Evolutionary conservation across 64 coral and sea anemone genomes (phyloP).

Genomic region (Montipora capricornis): DNA sequence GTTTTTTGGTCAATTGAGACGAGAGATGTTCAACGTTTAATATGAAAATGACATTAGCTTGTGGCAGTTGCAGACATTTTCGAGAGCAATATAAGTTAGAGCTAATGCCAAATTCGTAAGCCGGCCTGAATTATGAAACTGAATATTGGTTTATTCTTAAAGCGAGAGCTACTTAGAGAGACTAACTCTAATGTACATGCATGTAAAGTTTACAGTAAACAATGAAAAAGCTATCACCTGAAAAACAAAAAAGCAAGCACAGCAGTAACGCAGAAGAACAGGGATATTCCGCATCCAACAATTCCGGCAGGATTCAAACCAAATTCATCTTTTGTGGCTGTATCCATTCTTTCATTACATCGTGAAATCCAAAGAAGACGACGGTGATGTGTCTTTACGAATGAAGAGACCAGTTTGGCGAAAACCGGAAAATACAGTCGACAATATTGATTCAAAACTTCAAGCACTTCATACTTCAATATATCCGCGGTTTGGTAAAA

Average conservation of each 20-base stretch:
- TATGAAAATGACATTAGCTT: neutral
- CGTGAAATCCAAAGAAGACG: neutral
- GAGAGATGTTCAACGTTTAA: neutral
- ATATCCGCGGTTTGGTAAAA: too few relatives aligned
- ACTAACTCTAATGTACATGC: neutral
- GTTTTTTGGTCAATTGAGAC: neutral
- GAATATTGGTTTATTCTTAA: neutral
- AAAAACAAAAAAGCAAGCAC: conserved; percentile 79
- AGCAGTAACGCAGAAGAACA: conserved; percentile 81
- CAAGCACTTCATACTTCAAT: neutral
- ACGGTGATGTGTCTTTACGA: too few relatives aligned
- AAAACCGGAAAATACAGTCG: neutral
- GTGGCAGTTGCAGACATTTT: neutral
- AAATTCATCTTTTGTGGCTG: neutral
- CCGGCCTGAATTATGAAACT: neutral
- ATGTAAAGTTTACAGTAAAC: neutral
- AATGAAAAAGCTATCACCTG: conserved; percentile 62
- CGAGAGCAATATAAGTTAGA: neutral
- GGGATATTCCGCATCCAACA: conserved; percentile 83
- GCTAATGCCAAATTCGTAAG: neutral
- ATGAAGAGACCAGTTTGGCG: neutral
- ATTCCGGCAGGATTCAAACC: conserved; percentile 73
- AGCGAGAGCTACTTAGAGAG: neutral
- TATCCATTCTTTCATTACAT: conserved; percentile 6
- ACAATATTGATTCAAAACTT: conserved; percentile 7